These are phyloP conservation scores for Lithophane semibrunnea DNA, from an alignment of 2,888 invertebrate species.

Conservation along the genomic window DNA sequence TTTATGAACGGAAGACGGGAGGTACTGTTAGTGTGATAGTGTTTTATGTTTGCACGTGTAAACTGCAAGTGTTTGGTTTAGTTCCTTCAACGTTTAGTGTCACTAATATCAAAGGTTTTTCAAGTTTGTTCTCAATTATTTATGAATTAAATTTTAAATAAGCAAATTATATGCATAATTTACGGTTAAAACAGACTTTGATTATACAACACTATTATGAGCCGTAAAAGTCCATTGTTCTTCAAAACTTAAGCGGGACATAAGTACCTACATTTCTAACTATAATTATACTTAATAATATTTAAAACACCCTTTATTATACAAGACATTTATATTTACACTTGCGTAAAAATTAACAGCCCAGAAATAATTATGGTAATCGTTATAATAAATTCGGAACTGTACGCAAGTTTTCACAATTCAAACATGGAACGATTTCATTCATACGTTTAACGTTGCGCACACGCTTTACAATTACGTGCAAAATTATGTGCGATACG, in stretches of 20 bases:
- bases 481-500: slow-evolving; percentile 48
- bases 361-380: slow-evolving; percentile 58
- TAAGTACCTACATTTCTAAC: slow-evolving; percentile 4
- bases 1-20: slow-evolving; percentile 34
- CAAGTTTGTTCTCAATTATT: no score
- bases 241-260: slow-evolving; percentile 25
- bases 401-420: slow-evolving; percentile 57
- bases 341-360: slow-evolving; percentile 61
- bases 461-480: slow-evolving; percentile 51
- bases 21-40: slow-evolving; percentile 36
- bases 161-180: background rate
- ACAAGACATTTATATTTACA: slow-evolving; percentile 54
- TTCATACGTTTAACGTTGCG: slow-evolving; percentile 60
- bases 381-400: slow-evolving; percentile 46
- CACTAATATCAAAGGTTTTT: no score
- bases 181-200: no score
- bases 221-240: slow-evolving; percentile 47
- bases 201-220: slow-evolving; percentile 6
- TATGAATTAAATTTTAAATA: background rate
- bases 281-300: background rate
- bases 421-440: slow-evolving; percentile 60
- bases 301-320: slow-evolving; percentile 32
- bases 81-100: no score
- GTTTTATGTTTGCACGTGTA: slow-evolving; percentile 30
- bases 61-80: background rate